These are phyloP conservation scores for Cerastis leucographa DNA, from an alignment of 2,888 invertebrate genomes.

Conservation along the genomic window DNA sequence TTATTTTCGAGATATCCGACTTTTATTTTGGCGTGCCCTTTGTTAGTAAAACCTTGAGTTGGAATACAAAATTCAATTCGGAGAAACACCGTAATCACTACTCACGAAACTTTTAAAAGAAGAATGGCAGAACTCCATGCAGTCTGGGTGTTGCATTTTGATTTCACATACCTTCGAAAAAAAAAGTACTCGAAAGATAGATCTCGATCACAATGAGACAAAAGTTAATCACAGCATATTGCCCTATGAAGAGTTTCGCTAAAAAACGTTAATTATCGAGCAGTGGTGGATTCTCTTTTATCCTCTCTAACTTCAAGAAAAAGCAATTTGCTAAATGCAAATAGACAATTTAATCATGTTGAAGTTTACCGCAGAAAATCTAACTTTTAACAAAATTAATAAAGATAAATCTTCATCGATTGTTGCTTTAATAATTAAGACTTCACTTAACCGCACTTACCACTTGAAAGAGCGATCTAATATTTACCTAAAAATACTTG, in stretches of 20 bases:
- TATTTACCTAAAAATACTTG: conserved; percentile 60
- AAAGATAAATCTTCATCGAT: conserved; percentile 9
- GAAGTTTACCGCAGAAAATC: not conserved
- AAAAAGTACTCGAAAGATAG: not conserved
- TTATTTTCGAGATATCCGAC: conserved; percentile 35
- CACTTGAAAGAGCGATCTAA: conserved; percentile 51
- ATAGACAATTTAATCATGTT: not conserved
- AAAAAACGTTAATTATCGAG: not conserved
- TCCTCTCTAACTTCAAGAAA: not conserved
- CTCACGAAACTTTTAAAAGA: not conserved
- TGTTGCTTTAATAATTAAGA: conserved; percentile 43
- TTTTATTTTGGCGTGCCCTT: conserved; percentile 4
- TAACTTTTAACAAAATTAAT: conserved; percentile 16
- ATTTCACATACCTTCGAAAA: not conserved
- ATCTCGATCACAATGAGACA: not conserved
- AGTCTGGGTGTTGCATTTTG: not conserved
- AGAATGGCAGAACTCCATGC: not conserved
- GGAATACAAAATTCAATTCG: not conserved
- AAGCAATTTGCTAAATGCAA: not conserved
- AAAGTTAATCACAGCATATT: not conserved
- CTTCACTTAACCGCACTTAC: conserved; percentile 30
- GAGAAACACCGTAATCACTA: not conserved
- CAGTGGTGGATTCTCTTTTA: not conserved
- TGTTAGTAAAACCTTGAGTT: not conserved
- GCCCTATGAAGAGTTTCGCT: not conserved